Evolutionary conservation across 1,140 invertebrate genomes (phyloP), one percentile per base, ranked within the genome.

Genomic region (Charaxes varanes): DNA sequence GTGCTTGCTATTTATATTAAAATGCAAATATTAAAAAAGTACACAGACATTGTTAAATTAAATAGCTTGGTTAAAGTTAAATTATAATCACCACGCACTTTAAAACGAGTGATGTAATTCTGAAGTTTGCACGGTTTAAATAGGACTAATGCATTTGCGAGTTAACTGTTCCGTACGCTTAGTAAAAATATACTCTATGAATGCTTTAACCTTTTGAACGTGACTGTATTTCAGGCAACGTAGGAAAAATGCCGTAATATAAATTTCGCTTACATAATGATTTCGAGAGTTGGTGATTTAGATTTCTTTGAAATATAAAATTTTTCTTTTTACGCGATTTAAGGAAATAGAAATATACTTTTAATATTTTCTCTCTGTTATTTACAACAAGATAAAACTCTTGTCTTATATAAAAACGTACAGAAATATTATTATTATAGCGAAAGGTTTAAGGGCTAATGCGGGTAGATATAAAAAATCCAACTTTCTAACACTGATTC

Each of bases 101-200:
- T 7, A 17, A 12, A 31, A 31, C 28, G 28, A 31, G 28, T 31
- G 28, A 31, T 31, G 28, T 31, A 31, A 31, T 31, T 16, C 28
- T 17, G 28, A 31, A 31, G 28, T 31, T 31, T 31, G 28, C 28
- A 16, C 15, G 18, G 28, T 31, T 31, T 31, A 31, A 17, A 31
- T 16, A 31, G 28, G 28, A 17, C 28, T 31, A 31, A 31, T 31
- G 28, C 28, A 31, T 31, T 31, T 31, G 14, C 28, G 18, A 31
- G 28, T 31, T 31, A 14, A 31, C 28, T 31, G 28, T 31, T 31
- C 28, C 28, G 28, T 31, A 17, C 13, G 28, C 18, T 10, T 7
- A 17, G 7, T 31, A 31, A 31, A 31, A 31, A 31, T 31, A 18
- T 31, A 31, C 28, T 14, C 28, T 13, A 17, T 31, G 28, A 31